A percentile compares a stretch with the other conserved stretches of the same genome.
phyloP scores from a whole-genome alignment of 1,140 invertebrate species.

The Drosophila mojavensis region DNA sequence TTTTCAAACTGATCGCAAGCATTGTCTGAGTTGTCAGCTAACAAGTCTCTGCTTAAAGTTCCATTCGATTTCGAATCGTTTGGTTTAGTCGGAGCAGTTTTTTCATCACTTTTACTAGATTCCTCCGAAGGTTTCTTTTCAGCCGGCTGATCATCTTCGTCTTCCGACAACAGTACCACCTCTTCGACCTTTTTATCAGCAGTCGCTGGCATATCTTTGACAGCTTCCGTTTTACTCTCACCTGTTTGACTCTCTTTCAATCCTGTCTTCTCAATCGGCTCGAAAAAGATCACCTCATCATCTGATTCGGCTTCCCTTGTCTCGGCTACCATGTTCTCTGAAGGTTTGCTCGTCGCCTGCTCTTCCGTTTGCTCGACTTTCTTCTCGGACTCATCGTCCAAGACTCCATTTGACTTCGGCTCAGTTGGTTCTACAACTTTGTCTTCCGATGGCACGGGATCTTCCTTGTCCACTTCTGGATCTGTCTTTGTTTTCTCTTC shows the following conservation, averaged over 20 bases:
- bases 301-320: slow-evolving; percentile 61
- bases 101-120: slow-evolving; percentile 1
- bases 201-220: not conserved
- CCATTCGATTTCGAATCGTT: slow-evolving; percentile 34
- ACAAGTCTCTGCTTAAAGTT: slow-evolving; percentile 42
- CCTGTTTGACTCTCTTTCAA: slow-evolving; percentile 12
- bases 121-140: slow-evolving; percentile 18
- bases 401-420: not conserved
- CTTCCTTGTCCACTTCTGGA: not conserved
- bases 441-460: not conserved
- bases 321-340: not conserved
- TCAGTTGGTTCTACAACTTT: not conserved
- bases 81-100: not conserved
- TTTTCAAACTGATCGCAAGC: slow-evolving; percentile 77
- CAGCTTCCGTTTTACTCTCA: slow-evolving; percentile 8
- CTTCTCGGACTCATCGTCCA: not conserved
- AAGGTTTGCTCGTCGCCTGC: not conserved
- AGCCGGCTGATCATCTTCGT: slow-evolving; percentile 53
- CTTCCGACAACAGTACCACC: slow-evolving; percentile 62
- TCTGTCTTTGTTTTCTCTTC: not conserved
- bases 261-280: slow-evolving; percentile 42
- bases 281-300: slow-evolving; percentile 76
- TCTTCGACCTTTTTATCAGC: slow-evolving; percentile 49
- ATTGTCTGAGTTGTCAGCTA: slow-evolving; percentile 76
- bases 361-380: not conserved